Percentiles rank a stretch among this genome's conserved stretches.
Evolutionary conservation across 2,113 vertebrate genomes (phyloP).

Genomic region (Recurvirostra avosetta): DNA sequence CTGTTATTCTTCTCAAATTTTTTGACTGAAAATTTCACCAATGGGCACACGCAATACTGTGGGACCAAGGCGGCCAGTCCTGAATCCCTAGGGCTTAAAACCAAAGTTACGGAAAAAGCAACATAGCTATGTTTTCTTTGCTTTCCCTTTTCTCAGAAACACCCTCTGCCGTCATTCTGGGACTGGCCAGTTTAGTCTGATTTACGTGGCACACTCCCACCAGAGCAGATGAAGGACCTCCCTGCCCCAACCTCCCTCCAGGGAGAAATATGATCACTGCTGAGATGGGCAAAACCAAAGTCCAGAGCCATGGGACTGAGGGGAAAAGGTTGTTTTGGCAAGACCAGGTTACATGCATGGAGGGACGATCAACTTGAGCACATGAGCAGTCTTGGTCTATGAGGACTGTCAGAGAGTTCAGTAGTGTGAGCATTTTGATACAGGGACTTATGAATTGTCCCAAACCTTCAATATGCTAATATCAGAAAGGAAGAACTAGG

Average conservation of each 20-base stretch:
- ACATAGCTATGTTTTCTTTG: not conserved
- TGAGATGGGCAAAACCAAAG: not conserved
- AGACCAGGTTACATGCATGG: not conserved
- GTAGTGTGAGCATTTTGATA: not conserved
- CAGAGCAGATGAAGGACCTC: not conserved
- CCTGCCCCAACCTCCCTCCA: not conserved
- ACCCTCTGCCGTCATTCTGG: not conserved
- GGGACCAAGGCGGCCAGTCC: not conserved
- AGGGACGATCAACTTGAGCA: not conserved
- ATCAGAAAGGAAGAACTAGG: not conserved
- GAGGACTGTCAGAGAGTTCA: not conserved
- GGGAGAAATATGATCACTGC: not conserved
- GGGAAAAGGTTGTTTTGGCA: not conserved
- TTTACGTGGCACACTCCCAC: not conserved
- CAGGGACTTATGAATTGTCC: not conserved
- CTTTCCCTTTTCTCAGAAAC: not conserved
- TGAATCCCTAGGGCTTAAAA: not conserved
- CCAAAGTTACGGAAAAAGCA: not conserved
- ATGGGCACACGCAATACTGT: not conserved
- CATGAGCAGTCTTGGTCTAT: not conserved
- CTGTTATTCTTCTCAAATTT: not conserved
- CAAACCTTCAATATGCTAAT: not conserved
- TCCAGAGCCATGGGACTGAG: fast-evolving
- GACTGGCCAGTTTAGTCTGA: not conserved
- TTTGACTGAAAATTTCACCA: not conserved